These are phyloP conservation scores for Diceros bicornis DNA, from an alignment of 2,797 vertebrate species.

Conservation along the genomic window DNA sequence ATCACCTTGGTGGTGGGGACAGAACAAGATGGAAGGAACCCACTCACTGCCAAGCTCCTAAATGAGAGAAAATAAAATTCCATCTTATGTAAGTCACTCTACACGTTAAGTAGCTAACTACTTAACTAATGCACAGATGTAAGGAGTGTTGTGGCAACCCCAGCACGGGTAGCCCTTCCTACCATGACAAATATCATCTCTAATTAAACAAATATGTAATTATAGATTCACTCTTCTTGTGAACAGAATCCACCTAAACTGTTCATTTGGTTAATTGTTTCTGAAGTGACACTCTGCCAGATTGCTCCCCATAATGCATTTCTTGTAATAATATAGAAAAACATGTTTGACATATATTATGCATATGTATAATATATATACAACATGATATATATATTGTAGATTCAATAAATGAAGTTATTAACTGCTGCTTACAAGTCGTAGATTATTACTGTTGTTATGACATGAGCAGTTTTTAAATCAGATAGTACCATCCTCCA, in stretches of 20 bases:
- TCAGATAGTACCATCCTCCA: background rate
- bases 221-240: background rate
- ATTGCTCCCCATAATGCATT: background rate
- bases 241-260: background rate
- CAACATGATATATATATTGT: background rate
- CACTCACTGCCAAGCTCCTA: background rate
- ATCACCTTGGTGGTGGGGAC: background rate
- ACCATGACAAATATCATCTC: background rate
- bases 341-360: background rate
- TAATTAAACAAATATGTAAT: background rate
- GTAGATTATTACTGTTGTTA: background rate
- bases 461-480: conserved; percentile 22
- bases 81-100: background rate
- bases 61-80: conserved; percentile 35
- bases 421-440: background rate
- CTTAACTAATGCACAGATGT: background rate
- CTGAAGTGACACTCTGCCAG: background rate
- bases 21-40: background rate
- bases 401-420: background rate
- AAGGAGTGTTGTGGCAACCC: background rate
- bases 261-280: background rate
- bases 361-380: background rate
- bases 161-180: background rate
- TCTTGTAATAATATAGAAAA: background rate
- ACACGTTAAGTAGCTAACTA: background rate